phyloP scores from a whole-genome alignment of 2,113 vertebrate species.

The Paradisaea rubra region DNA sequence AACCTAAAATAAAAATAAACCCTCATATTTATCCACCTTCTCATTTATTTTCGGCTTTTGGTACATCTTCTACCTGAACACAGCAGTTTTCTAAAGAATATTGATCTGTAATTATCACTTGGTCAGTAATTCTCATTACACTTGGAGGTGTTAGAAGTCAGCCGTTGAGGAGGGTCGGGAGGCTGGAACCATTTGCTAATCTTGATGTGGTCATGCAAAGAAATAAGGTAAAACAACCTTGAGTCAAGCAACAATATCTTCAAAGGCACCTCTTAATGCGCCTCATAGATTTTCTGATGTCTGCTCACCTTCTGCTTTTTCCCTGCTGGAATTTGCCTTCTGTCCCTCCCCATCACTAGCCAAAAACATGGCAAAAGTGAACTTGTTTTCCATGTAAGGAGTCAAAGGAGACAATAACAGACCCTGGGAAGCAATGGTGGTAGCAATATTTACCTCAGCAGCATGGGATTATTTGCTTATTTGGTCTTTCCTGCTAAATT shows the following conservation, averaged over 20 bases:
- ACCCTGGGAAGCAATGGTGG: background rate
- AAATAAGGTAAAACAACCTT: background rate
- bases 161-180: background rate
- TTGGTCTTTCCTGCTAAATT: background rate
- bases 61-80: background rate
- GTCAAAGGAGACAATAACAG: background rate
- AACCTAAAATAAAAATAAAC: background rate
- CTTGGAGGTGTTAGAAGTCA: background rate
- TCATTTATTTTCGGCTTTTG: background rate
- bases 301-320: background rate
- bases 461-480: slow-evolving; percentile 3
- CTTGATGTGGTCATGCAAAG: background rate
- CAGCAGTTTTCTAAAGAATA: background rate
- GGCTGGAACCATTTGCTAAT: background rate
- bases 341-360: background rate
- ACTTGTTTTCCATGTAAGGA: background rate
- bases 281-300: background rate
- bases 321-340: background rate
- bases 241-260: background rate
- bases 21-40: background rate
- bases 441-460: background rate
- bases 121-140: background rate
- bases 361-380: background rate
- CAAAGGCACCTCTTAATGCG: background rate
- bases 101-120: slow-evolving; percentile 19